These are phyloP conservation scores for Condylura cristata DNA, from an alignment of 2,113 vertebrate genomes.

Conservation along the genomic window DNA sequence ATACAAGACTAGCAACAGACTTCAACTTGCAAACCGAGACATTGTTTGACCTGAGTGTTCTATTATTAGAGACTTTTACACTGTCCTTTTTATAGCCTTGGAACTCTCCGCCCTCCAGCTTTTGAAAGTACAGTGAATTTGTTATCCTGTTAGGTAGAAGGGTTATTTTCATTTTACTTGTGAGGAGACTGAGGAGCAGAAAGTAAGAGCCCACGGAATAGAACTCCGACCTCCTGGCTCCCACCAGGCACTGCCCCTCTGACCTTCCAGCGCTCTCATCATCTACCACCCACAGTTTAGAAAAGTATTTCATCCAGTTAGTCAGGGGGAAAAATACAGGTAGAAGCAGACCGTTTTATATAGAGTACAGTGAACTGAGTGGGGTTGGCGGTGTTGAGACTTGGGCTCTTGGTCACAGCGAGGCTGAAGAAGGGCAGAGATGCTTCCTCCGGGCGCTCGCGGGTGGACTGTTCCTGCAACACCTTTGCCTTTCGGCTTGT, in stretches of 20 bases:
- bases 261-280: not conserved
- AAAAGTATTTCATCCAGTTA: not conserved
- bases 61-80: not conserved
- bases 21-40: not conserved
- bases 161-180: not conserved
- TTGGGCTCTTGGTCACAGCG: constrained; percentile 1
- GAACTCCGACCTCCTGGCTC: not conserved
- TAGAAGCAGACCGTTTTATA: constrained; percentile 2
- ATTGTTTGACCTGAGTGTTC: not conserved
- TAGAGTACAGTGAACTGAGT: constrained; percentile 35
- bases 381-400: constrained; percentile 50
- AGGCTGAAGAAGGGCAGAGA: constrained; percentile 48
- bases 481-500: constrained; percentile 15
- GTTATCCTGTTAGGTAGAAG: not conserved
- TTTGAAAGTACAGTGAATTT: not conserved
- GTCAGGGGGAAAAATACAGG: not conserved
- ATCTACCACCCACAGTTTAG: not conserved
- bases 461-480: not conserved
- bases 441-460: not conserved
- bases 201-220: not conserved
- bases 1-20: not conserved
- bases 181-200: not conserved
- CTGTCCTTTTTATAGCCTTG: not conserved
- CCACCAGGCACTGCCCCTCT: not conserved
- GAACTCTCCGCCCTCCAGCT: not conserved